These are phyloP conservation scores for Dryobates pubescens DNA, from an alignment of 2,797 vertebrate species.

Conservation along the genomic window DNA sequence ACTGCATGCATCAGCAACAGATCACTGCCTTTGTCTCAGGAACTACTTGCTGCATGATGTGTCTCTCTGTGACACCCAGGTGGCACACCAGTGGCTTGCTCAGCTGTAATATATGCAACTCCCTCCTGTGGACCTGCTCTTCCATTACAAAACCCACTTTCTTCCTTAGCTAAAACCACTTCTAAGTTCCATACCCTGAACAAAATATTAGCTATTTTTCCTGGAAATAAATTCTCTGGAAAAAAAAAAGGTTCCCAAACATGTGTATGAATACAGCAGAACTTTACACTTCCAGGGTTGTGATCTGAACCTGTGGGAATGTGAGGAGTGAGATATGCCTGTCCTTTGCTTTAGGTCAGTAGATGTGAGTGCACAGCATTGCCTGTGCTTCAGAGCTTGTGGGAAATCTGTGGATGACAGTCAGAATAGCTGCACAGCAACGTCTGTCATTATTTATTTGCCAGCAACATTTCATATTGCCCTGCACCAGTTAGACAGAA, in stretches of 20 bases:
- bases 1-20: too few species aligned
- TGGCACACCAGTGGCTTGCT: too few species aligned
- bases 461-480: not conserved
- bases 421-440: not conserved
- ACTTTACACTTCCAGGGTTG: not conserved
- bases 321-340: not conserved
- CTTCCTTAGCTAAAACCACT: too few species aligned
- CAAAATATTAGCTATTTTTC: too few species aligned
- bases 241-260: not conserved
- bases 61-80: too few species aligned
- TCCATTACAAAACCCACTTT: too few species aligned
- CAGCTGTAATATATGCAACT: too few species aligned
- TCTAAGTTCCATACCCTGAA: too few species aligned
- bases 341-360: not conserved
- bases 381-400: not conserved
- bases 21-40: too few species aligned
- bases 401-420: not conserved
- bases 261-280: not conserved
- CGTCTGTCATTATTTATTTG: not conserved
- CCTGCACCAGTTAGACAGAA: not conserved
- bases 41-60: too few species aligned
- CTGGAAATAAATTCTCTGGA: not conserved
- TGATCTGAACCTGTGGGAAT: not conserved
- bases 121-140: too few species aligned
- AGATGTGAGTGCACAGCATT: not conserved